Evolutionary conservation across 1,140 invertebrate genomes (phyloP).

Genomic region (Planococcus citri): DNA sequence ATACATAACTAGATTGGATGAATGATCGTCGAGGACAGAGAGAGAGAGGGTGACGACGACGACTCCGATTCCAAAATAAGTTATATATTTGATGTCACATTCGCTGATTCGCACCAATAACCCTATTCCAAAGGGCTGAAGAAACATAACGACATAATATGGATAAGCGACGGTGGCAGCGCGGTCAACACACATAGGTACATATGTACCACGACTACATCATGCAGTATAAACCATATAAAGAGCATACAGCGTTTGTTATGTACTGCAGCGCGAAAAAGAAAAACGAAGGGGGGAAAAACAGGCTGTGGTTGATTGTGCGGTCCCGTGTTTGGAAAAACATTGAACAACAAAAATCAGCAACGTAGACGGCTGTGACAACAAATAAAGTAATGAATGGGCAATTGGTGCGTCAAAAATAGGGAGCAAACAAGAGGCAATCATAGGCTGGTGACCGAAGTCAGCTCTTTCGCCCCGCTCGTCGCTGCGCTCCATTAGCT

Average conservation of each 20-base stretch:
- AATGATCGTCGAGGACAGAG: neutral
- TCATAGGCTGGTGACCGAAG: conserved; percentile 19
- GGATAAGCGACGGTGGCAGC: conserved; percentile 12
- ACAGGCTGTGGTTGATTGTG: conserved; percentile 15
- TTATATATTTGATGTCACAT: neutral
- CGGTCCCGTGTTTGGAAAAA: conserved; percentile 19
- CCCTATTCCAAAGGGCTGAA: neutral
- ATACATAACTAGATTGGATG: neutral
- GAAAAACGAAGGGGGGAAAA: neutral
- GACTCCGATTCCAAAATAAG: no score
- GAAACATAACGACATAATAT: conserved; percentile 5
- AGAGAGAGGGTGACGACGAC: neutral
- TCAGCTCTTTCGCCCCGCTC: neutral
- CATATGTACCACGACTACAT: no score
- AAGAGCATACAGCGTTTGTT: no score
- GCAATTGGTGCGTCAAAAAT: conserved; percentile 14
- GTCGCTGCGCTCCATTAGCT: conserved; percentile 9
- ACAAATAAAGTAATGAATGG: conserved; percentile 20
- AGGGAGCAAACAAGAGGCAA: conserved; percentile 18
- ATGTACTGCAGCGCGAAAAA: no score
- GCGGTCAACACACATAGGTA: no score
- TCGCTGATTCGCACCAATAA: conserved; percentile 13
- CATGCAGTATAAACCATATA: no score
- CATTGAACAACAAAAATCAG: conserved; percentile 19
- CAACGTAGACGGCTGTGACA: conserved; percentile 16